Conservation (phyloP, 2,113 vertebrate genomes). For the Pelusios castaneus region DNA sequence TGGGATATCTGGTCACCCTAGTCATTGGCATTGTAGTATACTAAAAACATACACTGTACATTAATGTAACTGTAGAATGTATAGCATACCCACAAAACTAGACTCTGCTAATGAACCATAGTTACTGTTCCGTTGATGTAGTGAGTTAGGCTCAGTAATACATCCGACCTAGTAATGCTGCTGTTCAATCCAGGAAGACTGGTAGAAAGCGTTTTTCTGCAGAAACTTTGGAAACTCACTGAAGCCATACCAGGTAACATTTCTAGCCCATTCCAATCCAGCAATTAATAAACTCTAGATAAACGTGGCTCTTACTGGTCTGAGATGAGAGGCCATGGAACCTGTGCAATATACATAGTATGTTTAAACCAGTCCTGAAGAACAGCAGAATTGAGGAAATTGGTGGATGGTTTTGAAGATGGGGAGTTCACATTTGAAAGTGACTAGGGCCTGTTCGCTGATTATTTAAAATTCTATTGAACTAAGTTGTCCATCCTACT, state of each 20-base stretch:
- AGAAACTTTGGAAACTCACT: background rate
- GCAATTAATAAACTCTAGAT: background rate
- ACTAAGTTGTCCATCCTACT: background rate
- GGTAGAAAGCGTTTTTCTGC: background rate
- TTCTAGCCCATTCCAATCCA: slow-evolving; percentile 25
- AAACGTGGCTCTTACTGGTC: background rate
- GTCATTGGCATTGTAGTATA: background rate
- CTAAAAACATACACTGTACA: background rate
- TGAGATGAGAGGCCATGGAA: background rate
- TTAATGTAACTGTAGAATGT: background rate
- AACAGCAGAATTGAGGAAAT: background rate
- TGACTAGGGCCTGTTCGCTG: background rate
- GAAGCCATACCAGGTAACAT: background rate
- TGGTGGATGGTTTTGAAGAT: slow-evolving; percentile 24
- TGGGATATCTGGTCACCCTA: too few species aligned
- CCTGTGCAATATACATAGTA: background rate
- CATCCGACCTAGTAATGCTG: background rate
- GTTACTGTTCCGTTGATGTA: background rate
- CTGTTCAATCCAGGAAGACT: background rate
- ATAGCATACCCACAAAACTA: background rate
- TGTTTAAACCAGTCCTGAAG: slow-evolving; percentile 5
- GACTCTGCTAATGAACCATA: background rate
- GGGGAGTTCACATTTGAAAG: slow-evolving; percentile 2
- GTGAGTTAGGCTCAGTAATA: background rate
- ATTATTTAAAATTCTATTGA: background rate